Base-by-base conservation (phyloP, 2,113 vertebrate genomes). In the Paralichthys olivaceus region DNA sequence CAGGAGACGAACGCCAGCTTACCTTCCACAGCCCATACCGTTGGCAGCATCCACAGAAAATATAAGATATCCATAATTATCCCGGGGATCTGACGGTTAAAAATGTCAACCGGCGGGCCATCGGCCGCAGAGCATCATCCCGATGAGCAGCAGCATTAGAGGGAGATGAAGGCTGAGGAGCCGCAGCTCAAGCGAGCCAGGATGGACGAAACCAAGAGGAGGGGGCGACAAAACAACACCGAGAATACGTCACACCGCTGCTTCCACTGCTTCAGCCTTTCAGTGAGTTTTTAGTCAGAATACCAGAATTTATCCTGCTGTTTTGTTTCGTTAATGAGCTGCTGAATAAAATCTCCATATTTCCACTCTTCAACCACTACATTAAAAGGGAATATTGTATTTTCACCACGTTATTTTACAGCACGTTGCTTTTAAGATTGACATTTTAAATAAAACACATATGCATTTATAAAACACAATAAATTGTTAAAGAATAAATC, bases 11-110 rank as follows among this genome's bases (percentile, higher is more conserved):
- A 43, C 28, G 19, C 6, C 56, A 7, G 59, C 92, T 91, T 92
- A 95, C 94, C 94, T 94, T 94, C 93, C 2, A 90, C 89, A 62
- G 93, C 93, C 84, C 89, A 90, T 4, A 91, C 84, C 40, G 86
- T 22, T 12, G 91, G 91, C 60, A 93, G 80, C 53, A 94, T 87
- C 91, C 91, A 93, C 19, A 94, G 64, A 13, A 94, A 70, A 69
- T 49, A 87, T 7, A 93, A 49, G 14, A 93, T 45, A 66, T 90
- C 90, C 93, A 94, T 91, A 19, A 91, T 73, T 61, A 73, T 85
- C 72, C 71, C 84, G 40, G 77, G 63, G 69, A 58, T 77, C n/a
- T 75, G 73, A 83, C 69, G 54, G 75, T 71, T 63, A 54, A 79
- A 69, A 87, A 74, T 73, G 84, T 90, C 77, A 88, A 80, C 79